These are phyloP conservation scores for Cyprinodon tularosa DNA, from an alignment of 2,113 vertebrate genomes.

Conservation along the genomic window DNA sequence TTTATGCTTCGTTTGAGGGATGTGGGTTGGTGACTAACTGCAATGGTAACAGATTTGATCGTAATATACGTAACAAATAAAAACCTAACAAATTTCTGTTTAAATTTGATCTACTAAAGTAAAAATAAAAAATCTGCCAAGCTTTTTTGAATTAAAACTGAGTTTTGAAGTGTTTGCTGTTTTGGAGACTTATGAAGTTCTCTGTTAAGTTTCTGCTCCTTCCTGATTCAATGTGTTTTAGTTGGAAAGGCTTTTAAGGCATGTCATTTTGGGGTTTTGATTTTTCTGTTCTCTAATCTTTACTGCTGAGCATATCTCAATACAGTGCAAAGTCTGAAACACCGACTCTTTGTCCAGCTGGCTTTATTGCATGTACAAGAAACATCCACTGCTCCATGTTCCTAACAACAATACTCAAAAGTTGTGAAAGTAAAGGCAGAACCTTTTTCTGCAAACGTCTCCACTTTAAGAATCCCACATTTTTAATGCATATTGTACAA, in stretches of 20 bases:
- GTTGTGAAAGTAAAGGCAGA: neutral
- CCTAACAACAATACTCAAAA: neutral
- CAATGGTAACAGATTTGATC: conserved; percentile 59
- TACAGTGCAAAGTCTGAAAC: conserved; percentile 75
- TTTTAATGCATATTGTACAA: neutral
- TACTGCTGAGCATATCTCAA: conserved; percentile 79
- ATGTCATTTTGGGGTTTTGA: conserved; percentile 63
- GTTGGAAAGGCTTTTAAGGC: conserved; percentile 52
- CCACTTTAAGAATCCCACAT: conserved; percentile 4
- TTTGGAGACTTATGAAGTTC: conserved; percentile 60
- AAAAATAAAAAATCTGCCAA: conserved; percentile 73
- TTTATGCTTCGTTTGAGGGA: conserved; percentile 62
- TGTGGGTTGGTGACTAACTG: conserved; percentile 62
- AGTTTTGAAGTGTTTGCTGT: conserved; percentile 87
- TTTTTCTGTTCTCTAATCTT: conserved; percentile 72
- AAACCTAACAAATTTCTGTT: conserved; percentile 51
- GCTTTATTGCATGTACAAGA: conserved; percentile 66
- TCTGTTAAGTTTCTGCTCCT: conserved; percentile 69
- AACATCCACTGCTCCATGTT: neutral
- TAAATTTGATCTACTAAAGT: conserved; percentile 82
- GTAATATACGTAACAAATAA: conserved; percentile 70
- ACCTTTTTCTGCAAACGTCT: neutral
- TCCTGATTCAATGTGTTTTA: conserved; percentile 72
- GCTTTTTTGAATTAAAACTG: conserved; percentile 82
- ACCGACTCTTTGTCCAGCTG: conserved; percentile 57